Conservation (phyloP, 92 coral and sea anemone genomes). For the Parazoanthus swiftii region DNA sequence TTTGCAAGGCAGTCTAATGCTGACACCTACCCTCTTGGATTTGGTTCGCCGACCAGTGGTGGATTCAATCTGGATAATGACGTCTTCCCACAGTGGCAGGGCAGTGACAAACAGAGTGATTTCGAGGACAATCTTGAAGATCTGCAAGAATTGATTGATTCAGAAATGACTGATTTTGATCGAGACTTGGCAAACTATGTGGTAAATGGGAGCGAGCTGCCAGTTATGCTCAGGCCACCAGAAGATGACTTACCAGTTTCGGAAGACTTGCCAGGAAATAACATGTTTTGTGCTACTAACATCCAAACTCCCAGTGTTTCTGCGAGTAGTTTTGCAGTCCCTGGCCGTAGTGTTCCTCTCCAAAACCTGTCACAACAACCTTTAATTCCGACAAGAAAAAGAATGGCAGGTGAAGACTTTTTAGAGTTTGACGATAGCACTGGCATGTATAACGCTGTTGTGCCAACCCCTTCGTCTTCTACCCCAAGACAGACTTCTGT, state of each 20-base stretch:
- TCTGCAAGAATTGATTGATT: slow-evolving; percentile 36
- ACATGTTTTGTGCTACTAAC: background rate
- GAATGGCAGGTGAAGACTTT: background rate
- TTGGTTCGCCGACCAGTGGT: slow-evolving; percentile 26
- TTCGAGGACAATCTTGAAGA: slow-evolving; percentile 39
- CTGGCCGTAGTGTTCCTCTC: background rate
- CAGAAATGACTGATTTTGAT: slow-evolving; percentile 41
- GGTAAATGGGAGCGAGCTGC: slow-evolving; percentile 39
- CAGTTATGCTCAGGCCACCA: slow-evolving; percentile 24
- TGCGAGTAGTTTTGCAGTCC: background rate
- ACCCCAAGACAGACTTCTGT: background rate
- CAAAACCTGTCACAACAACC: background rate
- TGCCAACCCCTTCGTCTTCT: background rate
- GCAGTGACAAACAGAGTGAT: slow-evolving; percentile 42
- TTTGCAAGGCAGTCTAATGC: slow-evolving; percentile 39
- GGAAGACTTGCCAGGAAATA: slow-evolving; percentile 1
- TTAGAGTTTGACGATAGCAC: background rate
- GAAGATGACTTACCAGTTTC: background rate
- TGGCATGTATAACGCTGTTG: background rate
- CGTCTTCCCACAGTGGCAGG: slow-evolving; percentile 31
- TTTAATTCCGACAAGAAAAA: slow-evolving; percentile 18
- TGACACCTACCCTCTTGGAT: slow-evolving; percentile 34
- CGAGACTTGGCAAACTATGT: slow-evolving; percentile 32
- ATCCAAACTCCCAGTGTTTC: background rate
- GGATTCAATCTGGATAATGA: slow-evolving; percentile 30